Evolutionary conservation across 2,888 invertebrate genomes (phyloP), one percentile per base, ranked within the genome.

Genomic region (Xestobium rufovillosum): DNA sequence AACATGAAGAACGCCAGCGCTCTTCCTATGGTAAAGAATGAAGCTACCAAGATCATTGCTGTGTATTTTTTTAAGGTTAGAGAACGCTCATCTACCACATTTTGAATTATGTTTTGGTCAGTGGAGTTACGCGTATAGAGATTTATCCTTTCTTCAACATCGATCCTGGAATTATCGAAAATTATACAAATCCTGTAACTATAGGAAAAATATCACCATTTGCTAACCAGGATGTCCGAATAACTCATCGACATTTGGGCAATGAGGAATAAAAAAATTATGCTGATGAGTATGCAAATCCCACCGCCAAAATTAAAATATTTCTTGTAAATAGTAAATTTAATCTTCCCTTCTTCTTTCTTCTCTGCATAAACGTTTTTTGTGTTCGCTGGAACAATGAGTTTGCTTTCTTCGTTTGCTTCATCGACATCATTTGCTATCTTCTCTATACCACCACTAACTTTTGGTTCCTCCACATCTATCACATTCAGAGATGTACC

Each of bases 231-330:
- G 37, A 51, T 55, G 4, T 59, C 57, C 0, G 50, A 40, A 23
- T 43, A 45, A 25, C 52, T 50, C 3, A 41, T 34, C 3, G 38
- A 40, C 8, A 39, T 33, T 39, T 61, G 57, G 1, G 53, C 40
- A 3, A 41, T 14, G 3, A 51, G 38, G 31, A 48, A 56, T 2
- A 55, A 3, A n/a, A 49, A 12, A 12, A 56, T 25, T 10, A 58
- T 40, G 1, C 48, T 12, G 4, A 45, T 31, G 14, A 53, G 36
- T 9, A 55, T 30, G 2, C 47, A 27, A 9, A 48, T 36, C 17
- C 57, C 56, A 12, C 57, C 57, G 26, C 53, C 56, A 30, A 43
- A 50, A 29, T 38, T 39, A 15, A 52, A 45, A 39, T 60, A 61
- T 28, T 47, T 49, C 28, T 43, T 48, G 26, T 59, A 61, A n/a